Percentiles rank a stretch among this genome's conserved stretches.
Evolutionary conservation across 37 sponge, comb jelly and placozoan species (phyloP).

Genomic region (Tethya wilhelma): DNA sequence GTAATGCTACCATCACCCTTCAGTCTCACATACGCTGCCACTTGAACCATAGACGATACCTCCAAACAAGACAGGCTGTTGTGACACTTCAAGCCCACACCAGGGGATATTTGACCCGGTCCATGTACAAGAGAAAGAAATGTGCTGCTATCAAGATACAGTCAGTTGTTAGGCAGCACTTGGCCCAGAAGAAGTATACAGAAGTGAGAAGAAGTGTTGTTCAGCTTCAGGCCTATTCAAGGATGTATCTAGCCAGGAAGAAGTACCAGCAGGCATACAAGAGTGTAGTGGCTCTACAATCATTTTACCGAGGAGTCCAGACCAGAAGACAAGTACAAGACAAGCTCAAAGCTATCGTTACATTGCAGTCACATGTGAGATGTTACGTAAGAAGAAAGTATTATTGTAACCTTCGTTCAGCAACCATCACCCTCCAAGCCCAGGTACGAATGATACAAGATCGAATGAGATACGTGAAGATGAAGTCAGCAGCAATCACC

Average conservation of each 20-base stretch:
- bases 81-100: constrained; percentile 7
- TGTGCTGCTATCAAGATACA: constrained; percentile 30
- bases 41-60: constrained; percentile 4
- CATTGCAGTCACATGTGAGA: constrained; percentile 28
- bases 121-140: background rate
- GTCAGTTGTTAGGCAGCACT: constrained; percentile 20
- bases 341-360: constrained; percentile 24
- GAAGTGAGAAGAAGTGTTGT: constrained; percentile 5
- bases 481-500: constrained; percentile 21
- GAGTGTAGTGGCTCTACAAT: constrained; percentile 25
- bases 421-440: constrained; percentile 44
- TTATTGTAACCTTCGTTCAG: background rate
- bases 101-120: too few species aligned
- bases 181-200: constrained; percentile 10
- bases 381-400: background rate
- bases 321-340: background rate
- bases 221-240: constrained; percentile 7
- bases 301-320: constrained; percentile 16
- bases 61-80: background rate
- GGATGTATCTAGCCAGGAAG: constrained; percentile 11
- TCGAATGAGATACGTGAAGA: background rate
- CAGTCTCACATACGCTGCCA: constrained; percentile 24
- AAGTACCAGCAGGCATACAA: background rate
- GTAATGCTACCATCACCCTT: constrained; percentile 23
- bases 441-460: too few species aligned